These are phyloP conservation scores for Nannospalax galili DNA, from an alignment of 2,113 vertebrate species.

Conservation along the genomic window DNA sequence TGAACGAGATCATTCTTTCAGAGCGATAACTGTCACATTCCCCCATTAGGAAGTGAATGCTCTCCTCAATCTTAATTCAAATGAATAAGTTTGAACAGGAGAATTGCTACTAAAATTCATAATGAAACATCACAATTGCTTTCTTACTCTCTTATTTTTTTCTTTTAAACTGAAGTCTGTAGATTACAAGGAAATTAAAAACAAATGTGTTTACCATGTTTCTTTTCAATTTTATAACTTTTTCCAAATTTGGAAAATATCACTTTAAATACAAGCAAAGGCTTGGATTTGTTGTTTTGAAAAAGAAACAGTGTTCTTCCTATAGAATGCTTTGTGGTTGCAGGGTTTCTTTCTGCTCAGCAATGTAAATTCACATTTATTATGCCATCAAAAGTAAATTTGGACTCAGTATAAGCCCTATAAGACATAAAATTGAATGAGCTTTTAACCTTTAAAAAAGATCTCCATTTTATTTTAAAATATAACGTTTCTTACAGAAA, in stretches of 20 bases:
- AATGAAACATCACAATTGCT: conserved; percentile 68
- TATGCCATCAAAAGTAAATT: not conserved
- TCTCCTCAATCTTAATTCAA: conserved; percentile 69
- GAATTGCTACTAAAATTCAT: conserved; percentile 68
- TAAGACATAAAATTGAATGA: too few relatives aligned
- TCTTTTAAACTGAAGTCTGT: conserved; percentile 40
- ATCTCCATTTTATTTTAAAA: too few relatives aligned
- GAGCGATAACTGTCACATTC: conserved; percentile 67
- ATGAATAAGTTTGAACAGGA: conserved; percentile 61
- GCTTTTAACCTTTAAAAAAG: too few relatives aligned
- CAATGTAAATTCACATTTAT: not conserved
- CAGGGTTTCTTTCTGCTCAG: conserved; percentile 6
- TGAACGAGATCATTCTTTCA: conserved; percentile 59
- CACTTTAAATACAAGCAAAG: conserved; percentile 2
- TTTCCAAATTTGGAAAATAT: conserved; percentile 44
- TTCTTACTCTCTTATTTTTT: conserved; percentile 29
- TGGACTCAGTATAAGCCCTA: too few relatives aligned
- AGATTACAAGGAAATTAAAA: conserved; percentile 54
- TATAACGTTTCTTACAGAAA: too few relatives aligned
- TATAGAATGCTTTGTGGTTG: not conserved
- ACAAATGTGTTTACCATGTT: conserved; percentile 37
- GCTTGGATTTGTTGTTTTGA: conserved; percentile 45
- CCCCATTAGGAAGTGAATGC: conserved; percentile 68
- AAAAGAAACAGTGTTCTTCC: not conserved
- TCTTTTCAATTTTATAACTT: not conserved